Evolutionary conservation across 2,113 vertebrate genomes (phyloP).

Genomic region (Eretmochelys imbricata): DNA sequence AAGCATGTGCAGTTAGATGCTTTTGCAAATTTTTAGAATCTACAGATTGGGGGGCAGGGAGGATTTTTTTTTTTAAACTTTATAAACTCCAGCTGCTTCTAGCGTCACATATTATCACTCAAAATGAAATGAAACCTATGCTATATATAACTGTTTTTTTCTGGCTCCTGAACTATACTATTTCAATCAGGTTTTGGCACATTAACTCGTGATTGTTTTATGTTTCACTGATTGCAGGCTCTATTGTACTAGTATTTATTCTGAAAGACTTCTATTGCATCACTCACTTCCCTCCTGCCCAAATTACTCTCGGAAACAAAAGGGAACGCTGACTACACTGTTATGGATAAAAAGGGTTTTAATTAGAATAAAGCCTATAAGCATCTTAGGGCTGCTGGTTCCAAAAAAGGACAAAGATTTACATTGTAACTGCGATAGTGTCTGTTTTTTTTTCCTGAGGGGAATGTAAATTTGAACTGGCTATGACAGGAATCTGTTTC

Average conservation of each 20-base stretch:
- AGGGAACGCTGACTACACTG: background rate
- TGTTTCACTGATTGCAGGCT: slow-evolving; percentile 15
- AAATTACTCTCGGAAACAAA: background rate
- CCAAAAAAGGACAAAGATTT: background rate
- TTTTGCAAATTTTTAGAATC: background rate
- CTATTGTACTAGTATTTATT: background rate
- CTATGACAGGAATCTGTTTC: background rate
- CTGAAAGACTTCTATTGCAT: background rate
- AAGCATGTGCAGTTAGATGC: background rate
- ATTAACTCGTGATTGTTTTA: background rate
- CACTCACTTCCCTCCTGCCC: slow-evolving; percentile 25
- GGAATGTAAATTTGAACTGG: background rate
- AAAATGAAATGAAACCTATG: background rate
- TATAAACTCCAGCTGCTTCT: slow-evolving; percentile 20
- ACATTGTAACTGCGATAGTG: background rate
- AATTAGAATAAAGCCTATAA: background rate
- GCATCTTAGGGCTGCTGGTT: background rate
- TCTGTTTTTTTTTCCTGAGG: background rate
- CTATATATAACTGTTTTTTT: background rate
- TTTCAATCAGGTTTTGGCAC: slow-evolving; percentile 25
- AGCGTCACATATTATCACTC: background rate
- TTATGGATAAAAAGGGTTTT: slow-evolving; percentile 7
- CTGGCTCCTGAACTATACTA: background rate
- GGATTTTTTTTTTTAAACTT: background rate
- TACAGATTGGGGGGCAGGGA: background rate